These are phyloP conservation scores for Embidobia sp. DNA, from an alignment of 2,888 invertebrate genomes.

Conservation along the genomic window DNA sequence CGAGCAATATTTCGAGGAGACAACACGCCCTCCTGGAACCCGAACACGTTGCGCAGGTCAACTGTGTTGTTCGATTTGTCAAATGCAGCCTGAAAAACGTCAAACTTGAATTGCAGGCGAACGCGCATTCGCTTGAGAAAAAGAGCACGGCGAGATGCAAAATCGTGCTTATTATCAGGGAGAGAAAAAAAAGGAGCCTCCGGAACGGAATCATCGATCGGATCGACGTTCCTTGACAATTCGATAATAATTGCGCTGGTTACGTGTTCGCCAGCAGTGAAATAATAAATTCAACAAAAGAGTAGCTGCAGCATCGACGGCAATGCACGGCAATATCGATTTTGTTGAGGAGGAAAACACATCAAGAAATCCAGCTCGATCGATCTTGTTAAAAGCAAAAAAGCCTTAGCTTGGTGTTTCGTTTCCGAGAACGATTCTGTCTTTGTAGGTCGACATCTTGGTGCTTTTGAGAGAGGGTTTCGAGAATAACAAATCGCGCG, in stretches of 20 bases:
- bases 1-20: constrained; percentile 41
- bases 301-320: constrained; percentile 5
- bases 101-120: not conserved
- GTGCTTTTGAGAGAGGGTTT: no score
- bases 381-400: constrained; percentile 40
- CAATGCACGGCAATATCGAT: constrained; percentile 24
- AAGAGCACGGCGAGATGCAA: not conserved
- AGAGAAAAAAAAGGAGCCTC: no score
- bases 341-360: constrained; percentile 1
- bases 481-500: not conserved
- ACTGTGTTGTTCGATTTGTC: constrained; percentile 51
- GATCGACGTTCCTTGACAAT: no score
- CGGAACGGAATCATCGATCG: no score
- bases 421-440: not conserved
- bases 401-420: not conserved
- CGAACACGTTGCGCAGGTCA: constrained; percentile 63
- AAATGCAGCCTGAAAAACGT: constrained; percentile 28
- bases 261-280: no score
- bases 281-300: no score
- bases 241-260: no score
- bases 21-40: constrained; percentile 60
- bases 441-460: constrained; percentile 5
- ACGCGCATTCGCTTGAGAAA: not conserved
- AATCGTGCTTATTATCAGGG: no score
- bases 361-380: constrained; percentile 39